Base-by-base conservation (phyloP, 1,140 invertebrate genomes). In the Drosophila erecta region DNA sequence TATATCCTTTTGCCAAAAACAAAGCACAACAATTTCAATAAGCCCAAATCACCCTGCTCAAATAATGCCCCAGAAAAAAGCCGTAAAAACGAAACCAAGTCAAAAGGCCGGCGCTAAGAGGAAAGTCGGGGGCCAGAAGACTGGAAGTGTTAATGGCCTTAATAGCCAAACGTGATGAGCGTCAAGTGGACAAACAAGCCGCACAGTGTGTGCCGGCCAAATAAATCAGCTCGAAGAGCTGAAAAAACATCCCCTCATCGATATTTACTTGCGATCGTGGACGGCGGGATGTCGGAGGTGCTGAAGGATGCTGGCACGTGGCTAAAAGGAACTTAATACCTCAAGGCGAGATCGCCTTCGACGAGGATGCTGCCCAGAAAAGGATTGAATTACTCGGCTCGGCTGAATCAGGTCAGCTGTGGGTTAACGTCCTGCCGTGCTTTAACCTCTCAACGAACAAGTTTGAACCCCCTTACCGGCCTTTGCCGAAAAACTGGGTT, bases 391-490 rank as follows among this genome's bases (percentile, higher is more conserved):
- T 86, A 87, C 83, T 43, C 4, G 30, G 33, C 51, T 27, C n/a
- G n/a, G n/a, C n/a, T n/a, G n/a, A n/a, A 6, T 5, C 22, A 51
- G 49, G 24, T 54, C 65, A 51, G 51, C 47, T 59, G 56, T 76
- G 58, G 83, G 84, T 89, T 84, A 87, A 77, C 84, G 83, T 87
- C 83, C 83, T 89, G 72, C 8, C 72, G 84, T 87, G 27, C 84
- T 56, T 89, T 87, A 74, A 87, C 83, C 83, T 73, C 67, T 46
- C 33, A 15, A 17, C 33, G 40, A 58, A 41, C 44, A 51, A 49
- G 17, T 44, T 22, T 41, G 22, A 17, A 11, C 24, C n/a, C 40
- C 30, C 37, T n/a, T 12, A 14, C 11, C 40, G 40, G 40, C 38
- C 37, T 15, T 38, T 41, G 33, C 20, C 43, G 20, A 50, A 41